Evolutionary conservation across 2,113 vertebrate species (phyloP), one percentile per base, ranked within the genome.

Genomic region (Notarius lentiginosus): DNA sequence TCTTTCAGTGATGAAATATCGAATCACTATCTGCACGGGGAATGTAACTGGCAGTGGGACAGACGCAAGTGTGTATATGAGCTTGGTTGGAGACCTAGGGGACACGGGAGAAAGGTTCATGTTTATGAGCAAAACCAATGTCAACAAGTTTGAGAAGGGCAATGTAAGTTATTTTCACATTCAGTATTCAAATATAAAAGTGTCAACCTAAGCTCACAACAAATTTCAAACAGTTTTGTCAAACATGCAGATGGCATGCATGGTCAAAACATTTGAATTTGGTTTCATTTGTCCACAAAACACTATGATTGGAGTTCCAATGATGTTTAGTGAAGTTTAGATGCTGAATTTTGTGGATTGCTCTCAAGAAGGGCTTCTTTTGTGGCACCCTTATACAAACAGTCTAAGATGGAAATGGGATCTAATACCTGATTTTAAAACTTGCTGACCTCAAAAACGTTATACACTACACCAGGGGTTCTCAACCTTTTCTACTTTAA

Each of bases 121-220:
- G 90, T 94, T 96, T 87, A 97, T 95, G 93, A 97, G 98, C 94
- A 96, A 97, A 91, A 99, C 97, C 92, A 98, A 96, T 0, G 95
- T 95, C 68, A 97, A 99, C 89, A 97, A 99, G 83, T 99, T 99
- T 90, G 97, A 99, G 84, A 99, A 97, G 88, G 97, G 97, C 92
- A 99, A 97, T 0, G 98, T 99, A 93, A 97, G 97, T 95, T 76
- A 55, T 55, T 24, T 1, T 51, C 53, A 60, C 41, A 20, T 20
- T 80, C 55, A 80, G 51, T 55, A 12, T n/a, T 79, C 51, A 51
- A 1, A 53, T n/a, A 51, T 55, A 55, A 79, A 79, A 55, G 24
- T 30, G 24, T 9, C 20, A 41, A 66, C n/a, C 27, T 66, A n/a
- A 27, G n/a, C 12, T 70, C 27, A 70, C 30, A 49, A 27, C 30